Evolutionary conservation across 2,113 vertebrate species (phyloP), one percentile per base, ranked within the genome.

Genomic region (Neolamprologus brichardi): DNA sequence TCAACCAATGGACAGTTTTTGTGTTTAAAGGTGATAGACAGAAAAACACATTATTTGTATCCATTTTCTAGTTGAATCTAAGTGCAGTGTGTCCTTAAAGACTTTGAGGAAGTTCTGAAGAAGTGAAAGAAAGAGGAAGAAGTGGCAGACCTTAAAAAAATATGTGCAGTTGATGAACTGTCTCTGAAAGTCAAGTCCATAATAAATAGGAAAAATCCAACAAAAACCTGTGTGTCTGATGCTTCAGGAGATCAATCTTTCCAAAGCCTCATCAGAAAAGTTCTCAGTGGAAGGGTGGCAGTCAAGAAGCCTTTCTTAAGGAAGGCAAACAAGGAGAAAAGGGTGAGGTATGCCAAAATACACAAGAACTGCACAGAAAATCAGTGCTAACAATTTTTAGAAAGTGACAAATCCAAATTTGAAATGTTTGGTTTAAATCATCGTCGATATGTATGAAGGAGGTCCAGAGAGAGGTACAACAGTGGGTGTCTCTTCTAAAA

Each of bases 1-100:
- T 58, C 56, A 30, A 58, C 25, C 25, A 15, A 58, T 58, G 25
- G 56, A 58, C 14, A 0, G 25, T 9, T 30, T 0, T 58, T 58
- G 56, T 17, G 25, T 58, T 9, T 30, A 58, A 17, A 58, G 1
- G 0, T 58, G 0, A 30, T 58, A 30, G 56, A 58, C 14, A 58
- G 56, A 58, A 58, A 58, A 58, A 58, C 25, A 28, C 54, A 30
- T 58, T 9, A 30, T 30, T 58, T 28, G 4, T 58, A 30, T 58
- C 25, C 25, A 58, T 58, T 64, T 64, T 58, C 23, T 58, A 0
- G 54, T 28, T 58, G 25, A 58, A 15, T 58, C 7, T 30, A 7
- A 20, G 60, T 13, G 32, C 4, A 37, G 6, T 37, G 18, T 37
- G 60, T 64, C 32, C 32, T 37, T 64, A 37, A 64, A 37, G 18